These are phyloP conservation scores for Oncorhynchus tshawytscha DNA, from an alignment of 2,113 vertebrate species.

Conservation along the genomic window DNA sequence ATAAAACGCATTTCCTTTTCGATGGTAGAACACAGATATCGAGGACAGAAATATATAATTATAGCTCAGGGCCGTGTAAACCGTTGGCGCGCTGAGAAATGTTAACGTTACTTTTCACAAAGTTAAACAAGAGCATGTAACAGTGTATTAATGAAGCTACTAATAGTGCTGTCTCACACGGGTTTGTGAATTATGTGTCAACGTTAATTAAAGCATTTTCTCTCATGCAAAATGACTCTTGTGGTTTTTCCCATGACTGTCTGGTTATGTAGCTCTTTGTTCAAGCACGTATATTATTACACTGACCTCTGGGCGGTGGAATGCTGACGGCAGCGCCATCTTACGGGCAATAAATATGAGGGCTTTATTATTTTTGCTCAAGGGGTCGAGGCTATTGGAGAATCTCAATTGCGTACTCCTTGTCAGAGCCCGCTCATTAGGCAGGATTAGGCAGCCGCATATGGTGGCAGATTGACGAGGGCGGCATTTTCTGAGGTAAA, in stretches of 20 bases:
- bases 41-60: slow-evolving; percentile 49
- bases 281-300: slow-evolving; percentile 33
- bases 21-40: slow-evolving; percentile 60
- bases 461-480: no score
- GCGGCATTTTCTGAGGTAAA: no score
- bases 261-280: slow-evolving; percentile 62
- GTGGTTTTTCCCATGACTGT: slow-evolving; percentile 54
- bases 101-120: neutral
- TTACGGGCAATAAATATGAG: slow-evolving; percentile 12
- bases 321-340: slow-evolving; percentile 49
- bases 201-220: slow-evolving; percentile 37
- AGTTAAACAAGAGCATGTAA: neutral
- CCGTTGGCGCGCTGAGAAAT: neutral
- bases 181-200: slow-evolving; percentile 38
- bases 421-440: no score
- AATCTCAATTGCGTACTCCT: no score
- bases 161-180: neutral
- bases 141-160: neutral
- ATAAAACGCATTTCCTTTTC: slow-evolving; percentile 66
- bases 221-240: slow-evolving; percentile 52
- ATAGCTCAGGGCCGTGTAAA: slow-evolving; percentile 29
- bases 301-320: slow-evolving; percentile 7
- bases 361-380: neutral
- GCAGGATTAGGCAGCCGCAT: no score
- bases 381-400: neutral